Evolutionary conservation across 2,113 vertebrate species (phyloP), one percentile per base, ranked within the genome.

Genomic region (Hystrix brachyura): DNA sequence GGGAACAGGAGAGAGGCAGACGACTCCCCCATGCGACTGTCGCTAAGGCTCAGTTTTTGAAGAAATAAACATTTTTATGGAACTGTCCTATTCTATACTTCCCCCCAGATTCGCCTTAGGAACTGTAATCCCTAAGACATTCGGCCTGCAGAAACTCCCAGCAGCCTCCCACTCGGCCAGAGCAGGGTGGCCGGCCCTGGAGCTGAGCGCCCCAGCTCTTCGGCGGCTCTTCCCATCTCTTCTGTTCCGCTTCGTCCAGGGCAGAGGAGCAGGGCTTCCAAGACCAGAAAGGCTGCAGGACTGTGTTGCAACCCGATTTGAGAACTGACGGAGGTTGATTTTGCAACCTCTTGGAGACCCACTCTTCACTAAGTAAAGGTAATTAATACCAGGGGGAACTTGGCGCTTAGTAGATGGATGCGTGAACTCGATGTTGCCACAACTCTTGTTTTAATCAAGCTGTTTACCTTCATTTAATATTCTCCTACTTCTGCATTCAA

Each of bases 1-100:
- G 11, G 17, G 48, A 95, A 3, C 57, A 78, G 21, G 60, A 5
- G 4, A 21, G 46, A 71, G 69, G 43, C 1, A 3, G 11, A 72
- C 53, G 29, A 90, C 51, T 84, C 59, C 38, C 55, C 38, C 25
- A 76, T 3, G 38, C 23, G 34, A 74, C 32, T 80, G 55, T 71
- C 3, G 7, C 13, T 2, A 2, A 1, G 60, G 60, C n/a, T 32
- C 43, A 60, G 43, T 67, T 59, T 91, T 55, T 89, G 29, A 96
- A 83, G 38, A 21, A 93, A 59, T 84, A 79, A 51, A 76, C 34
- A 94, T 84, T 95, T 94, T 65, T 84, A 95, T 27, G 23, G 11
- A 91, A 25, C 38, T 81, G 43, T 83, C 14, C 84, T 21, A 79
- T 21, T 8, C 2, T 64, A 79, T 7, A 43, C 1, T 13, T 0